Evolutionary conservation across 2,797 vertebrate species (phyloP), one percentile per base, ranked within the genome.

Genomic region (Argya squamiceps): DNA sequence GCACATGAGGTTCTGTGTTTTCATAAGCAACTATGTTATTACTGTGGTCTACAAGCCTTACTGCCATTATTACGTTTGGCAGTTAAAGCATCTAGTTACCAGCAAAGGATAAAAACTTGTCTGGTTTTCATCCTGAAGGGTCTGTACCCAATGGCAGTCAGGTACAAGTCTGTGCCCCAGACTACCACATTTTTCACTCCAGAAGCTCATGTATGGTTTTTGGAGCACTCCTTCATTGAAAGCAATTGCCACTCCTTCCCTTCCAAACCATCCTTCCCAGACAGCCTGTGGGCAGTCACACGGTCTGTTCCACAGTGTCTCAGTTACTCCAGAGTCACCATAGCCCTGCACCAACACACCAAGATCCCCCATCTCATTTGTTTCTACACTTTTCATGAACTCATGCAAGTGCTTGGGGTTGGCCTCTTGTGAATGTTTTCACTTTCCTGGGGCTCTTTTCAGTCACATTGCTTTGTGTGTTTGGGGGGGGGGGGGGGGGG

Each of bases 11-110:
- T 68, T 71, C 87, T 76, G 9, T 70, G 47, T 89, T 94, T 93
- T 92, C 73, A 91, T 53, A 88, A 89, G 89, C 36, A 82, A 15
- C 44, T 76, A 3, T 78, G 29, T 83, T 92, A 91, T 77, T 85
- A 24, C 49, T 71, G 11, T 62, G 62, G 46, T 53, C 60, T 69
- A 34, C 47, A 30, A 84, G 43, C 44, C 79, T 70, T 64, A 60
- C 12, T 93, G 68, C 56, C 52, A 50, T 74, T 91, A 92, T 67
- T 93, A 26, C 39, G 1, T 60, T 70, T 92, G 78, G 94, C 84
- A 91, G 41, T 68, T 85, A 77, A 83, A 89, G n/a, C 41, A 67
- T 26, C 19, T 18, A 32, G 32, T 67, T 89, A 77, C 17, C 83
- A 88, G 52, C 41, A 69, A 91, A 69, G 60, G 59, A 69, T 39